Conservation (phyloP, 2,888 invertebrate genomes). For the Tenthredo notha region DNA sequence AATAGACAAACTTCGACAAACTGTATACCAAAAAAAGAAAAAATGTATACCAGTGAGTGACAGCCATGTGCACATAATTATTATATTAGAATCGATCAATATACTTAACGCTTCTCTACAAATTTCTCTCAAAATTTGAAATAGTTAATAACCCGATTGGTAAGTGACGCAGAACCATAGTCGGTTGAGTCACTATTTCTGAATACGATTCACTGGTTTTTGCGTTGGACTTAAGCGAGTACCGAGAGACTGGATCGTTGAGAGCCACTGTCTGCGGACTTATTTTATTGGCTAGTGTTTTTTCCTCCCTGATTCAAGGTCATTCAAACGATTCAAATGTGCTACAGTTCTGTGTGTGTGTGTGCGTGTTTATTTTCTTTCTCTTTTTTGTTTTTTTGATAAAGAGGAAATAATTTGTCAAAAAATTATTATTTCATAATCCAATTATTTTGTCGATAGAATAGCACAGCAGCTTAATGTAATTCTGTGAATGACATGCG, state of each 20-base stretch:
- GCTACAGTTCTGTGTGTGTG: too few relatives aligned
- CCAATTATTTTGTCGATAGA: background rate
- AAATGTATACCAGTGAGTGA: background rate
- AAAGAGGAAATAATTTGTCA: background rate
- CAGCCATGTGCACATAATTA: background rate
- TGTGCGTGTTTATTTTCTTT: background rate
- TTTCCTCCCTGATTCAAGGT: background rate
- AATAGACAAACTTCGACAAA: background rate
- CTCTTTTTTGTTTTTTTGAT: background rate
- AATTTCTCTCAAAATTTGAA: too few relatives aligned
- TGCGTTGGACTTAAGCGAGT: too few relatives aligned
- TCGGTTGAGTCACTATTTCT: too few relatives aligned
- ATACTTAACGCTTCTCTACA: too few relatives aligned
- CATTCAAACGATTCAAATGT: background rate
- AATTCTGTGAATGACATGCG: background rate
- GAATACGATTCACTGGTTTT: too few relatives aligned
- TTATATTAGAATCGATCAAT: slow-evolving; percentile 6
- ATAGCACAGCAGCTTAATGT: background rate
- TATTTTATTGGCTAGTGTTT: background rate
- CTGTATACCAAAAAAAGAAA: too few relatives aligned
- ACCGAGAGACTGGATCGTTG: background rate
- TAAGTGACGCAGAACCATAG: too few relatives aligned
- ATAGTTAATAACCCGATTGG: too few relatives aligned
- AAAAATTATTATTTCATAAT: background rate
- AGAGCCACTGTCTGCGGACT: background rate